Evolutionary conservation across 2,113 vertebrate genomes (phyloP).

Genomic region (Struthio camelus): DNA sequence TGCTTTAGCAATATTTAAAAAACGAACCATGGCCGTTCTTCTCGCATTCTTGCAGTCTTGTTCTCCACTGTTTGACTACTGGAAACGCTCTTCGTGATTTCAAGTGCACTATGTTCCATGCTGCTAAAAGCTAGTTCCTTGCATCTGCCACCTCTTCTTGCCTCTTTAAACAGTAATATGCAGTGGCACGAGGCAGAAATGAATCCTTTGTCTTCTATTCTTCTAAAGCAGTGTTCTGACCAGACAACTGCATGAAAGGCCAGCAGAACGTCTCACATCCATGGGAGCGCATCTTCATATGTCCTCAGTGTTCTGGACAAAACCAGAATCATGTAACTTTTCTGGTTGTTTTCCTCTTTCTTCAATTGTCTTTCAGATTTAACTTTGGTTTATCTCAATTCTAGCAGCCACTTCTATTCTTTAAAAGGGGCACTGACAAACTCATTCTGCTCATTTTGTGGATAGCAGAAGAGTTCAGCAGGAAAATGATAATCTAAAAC

Average conservation of each 20-base stretch:
- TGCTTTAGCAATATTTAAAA: neutral
- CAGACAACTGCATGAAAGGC: neutral
- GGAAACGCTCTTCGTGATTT: neutral
- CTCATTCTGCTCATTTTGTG: neutral
- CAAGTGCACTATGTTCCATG: accelerated
- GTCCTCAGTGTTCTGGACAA: neutral
- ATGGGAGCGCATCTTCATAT: neutral
- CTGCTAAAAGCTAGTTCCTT: neutral
- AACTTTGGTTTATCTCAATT: neutral
- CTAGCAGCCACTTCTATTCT: neutral
- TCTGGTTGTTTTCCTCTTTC: neutral
- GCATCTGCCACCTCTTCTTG: neutral
- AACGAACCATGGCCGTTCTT: neutral
- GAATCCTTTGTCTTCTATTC: neutral
- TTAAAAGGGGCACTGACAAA: neutral
- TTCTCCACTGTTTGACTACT: neutral
- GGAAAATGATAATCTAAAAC: neutral
- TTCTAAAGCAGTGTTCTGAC: neutral
- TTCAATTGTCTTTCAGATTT: neutral
- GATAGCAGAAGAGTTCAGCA: neutral
- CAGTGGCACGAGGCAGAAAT: neutral
- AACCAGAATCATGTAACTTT: neutral
- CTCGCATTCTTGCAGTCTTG: neutral
- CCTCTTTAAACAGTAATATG: neutral
- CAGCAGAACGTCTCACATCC: neutral